Conservation (phyloP, 2,113 vertebrate genomes). For the Ochotona princeps region DNA sequence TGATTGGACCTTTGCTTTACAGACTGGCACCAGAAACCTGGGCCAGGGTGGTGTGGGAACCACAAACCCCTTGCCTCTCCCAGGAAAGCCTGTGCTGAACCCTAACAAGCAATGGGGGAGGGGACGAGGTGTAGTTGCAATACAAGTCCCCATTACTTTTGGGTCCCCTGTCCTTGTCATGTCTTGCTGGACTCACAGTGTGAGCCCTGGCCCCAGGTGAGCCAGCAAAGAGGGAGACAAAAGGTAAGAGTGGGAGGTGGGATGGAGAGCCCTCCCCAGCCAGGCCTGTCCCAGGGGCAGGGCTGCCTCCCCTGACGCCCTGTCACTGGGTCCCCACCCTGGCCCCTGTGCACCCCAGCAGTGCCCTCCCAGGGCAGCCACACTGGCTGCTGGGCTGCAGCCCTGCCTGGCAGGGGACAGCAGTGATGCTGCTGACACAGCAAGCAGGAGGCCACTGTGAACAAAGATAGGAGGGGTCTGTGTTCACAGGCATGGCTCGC, state of each 20-base stretch:
- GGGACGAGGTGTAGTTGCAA: too few species aligned
- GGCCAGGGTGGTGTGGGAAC: neutral
- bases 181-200: neutral
- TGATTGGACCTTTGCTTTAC: neutral
- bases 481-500: fast-evolving
- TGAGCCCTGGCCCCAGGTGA: neutral
- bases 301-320: neutral
- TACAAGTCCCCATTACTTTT: too few species aligned
- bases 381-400: neutral
- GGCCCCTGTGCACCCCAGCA: neutral
- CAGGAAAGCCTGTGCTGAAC: neutral
- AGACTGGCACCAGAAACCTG: neutral
- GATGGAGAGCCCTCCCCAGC: neutral
- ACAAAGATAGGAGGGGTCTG: neutral
- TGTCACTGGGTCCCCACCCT: neutral
- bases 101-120: neutral
- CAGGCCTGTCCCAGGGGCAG: neutral
- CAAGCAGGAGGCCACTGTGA: neutral
- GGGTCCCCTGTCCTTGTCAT: neutral
- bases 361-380: neutral
- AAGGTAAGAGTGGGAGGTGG: neutral
- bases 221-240: neutral
- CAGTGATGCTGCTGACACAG: neutral
- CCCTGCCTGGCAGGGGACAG: neutral
- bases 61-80: neutral